phyloP scores from a whole-genome alignment of 2,797 vertebrate genomes.

The Enoplosus armatus region DNA sequence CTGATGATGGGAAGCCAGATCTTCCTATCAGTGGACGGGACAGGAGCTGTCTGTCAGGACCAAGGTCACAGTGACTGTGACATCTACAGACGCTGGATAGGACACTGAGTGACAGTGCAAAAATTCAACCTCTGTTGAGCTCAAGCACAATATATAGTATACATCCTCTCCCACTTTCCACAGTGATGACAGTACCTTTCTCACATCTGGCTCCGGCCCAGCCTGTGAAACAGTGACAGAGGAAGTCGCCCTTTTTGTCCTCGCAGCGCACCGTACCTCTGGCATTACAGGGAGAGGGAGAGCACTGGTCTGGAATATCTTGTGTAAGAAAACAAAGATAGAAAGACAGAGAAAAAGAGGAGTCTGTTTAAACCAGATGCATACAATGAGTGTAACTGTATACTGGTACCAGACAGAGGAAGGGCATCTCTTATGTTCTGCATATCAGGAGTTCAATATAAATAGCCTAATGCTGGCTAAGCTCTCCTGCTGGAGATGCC shows the following conservation, averaged over 20 bases:
- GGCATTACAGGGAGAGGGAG: constrained; percentile 90
- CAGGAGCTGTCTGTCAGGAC: constrained; percentile 20
- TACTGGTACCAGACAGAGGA: constrained; percentile 54
- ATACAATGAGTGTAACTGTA: constrained; percentile 37
- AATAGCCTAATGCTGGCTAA: constrained; percentile 74
- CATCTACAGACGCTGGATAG: constrained; percentile 12
- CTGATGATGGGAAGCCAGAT: neutral
- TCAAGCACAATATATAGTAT: constrained; percentile 9
- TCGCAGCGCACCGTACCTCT: constrained; percentile 89
- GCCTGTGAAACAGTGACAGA: constrained; percentile 92
- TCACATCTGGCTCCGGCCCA: constrained; percentile 92
- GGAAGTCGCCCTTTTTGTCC: constrained; percentile 93
- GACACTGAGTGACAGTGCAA: constrained; percentile 52
- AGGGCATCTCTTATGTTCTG: constrained; percentile 63
- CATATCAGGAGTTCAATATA: constrained; percentile 70
- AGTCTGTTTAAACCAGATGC: constrained; percentile 21
- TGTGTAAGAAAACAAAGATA: constrained; percentile 38
- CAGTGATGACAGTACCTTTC: constrained; percentile 84
- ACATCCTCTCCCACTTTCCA: constrained; percentile 11
- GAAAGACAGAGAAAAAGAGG: constrained; percentile 14
- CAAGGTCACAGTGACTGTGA: constrained; percentile 49
- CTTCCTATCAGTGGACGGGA: constrained; percentile 2
- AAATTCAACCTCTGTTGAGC: constrained; percentile 50
- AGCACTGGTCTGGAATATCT: constrained; percentile 98
- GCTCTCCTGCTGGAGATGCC: constrained; percentile 55